Evolutionary conservation across 2,797 vertebrate species (phyloP).

Genomic region (Prionace glauca): DNA sequence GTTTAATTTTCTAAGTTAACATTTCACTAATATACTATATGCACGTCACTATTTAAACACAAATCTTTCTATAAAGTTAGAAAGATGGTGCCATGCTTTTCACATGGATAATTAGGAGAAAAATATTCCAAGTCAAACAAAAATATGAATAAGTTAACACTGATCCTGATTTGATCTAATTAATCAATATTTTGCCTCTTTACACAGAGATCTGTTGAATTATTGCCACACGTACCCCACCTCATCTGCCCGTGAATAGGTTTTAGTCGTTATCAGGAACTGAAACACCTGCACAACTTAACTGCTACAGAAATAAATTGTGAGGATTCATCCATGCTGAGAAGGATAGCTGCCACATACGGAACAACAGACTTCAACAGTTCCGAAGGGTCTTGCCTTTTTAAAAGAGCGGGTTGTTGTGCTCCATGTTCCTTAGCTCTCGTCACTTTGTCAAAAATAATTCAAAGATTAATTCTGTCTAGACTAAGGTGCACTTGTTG

Average conservation of each 20-base stretch:
- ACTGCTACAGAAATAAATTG: neutral
- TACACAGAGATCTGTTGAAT: neutral
- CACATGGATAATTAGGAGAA: neutral
- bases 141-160: neutral
- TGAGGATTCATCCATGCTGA: neutral
- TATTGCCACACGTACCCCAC: neutral
- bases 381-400: neutral
- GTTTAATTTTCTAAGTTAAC: neutral
- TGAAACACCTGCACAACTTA: neutral
- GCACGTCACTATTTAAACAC: neutral
- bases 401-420: neutral
- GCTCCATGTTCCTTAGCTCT: neutral
- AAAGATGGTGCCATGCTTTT: neutral
- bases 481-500: conserved; percentile 31
- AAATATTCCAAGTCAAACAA: neutral
- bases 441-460: neutral
- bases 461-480: conserved; percentile 18
- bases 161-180: neutral
- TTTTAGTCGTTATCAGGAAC: neutral
- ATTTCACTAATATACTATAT: neutral
- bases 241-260: neutral
- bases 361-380: neutral
- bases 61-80: neutral
- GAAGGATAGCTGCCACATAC: neutral
- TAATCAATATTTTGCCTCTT: neutral